Base-by-base conservation (phyloP, 2,888 invertebrate genomes). In the Drosophila villosipedis region DNA sequence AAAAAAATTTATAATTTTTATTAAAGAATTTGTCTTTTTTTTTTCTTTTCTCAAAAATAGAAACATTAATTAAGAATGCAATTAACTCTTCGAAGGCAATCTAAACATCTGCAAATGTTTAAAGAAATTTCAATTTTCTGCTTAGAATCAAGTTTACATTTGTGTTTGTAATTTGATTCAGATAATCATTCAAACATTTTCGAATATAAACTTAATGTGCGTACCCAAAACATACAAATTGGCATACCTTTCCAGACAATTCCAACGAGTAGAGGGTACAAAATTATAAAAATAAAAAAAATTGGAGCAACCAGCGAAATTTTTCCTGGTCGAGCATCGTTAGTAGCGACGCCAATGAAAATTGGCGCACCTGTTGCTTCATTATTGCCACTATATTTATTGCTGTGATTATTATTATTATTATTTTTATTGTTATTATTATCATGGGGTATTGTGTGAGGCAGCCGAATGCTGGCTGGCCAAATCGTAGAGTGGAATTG, bases 341-440 rank as follows among this genome's bases (percentile, higher is more conserved):
- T 74, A 52, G 60, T 16, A 35, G 33, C 62, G 63, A 43, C 64
- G 41, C 57, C 64, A 4, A 47, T 47, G 2, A 59, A 62, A 69
- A 69, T 62, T 69, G 65, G 35, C 22, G 66, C 60, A 70, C 31
- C 77, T 76, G 61, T 49, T 76, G 57, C 60, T 43, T 16, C 49
- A 73, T 68, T 72, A 64, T 59, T 37, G 28, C 28, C 50, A 39
- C 39, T n/a, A 41, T 28, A 53, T 57, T 50, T 31, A 41, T 41
- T 7, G 39, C 39, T 31, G 30, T 47, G 33, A 72, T 60, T 60
- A 63, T 58, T 54, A 68, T 65, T 66, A 67, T 37, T 39, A 39
- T 39, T 37, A 37, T 37, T 35, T 5, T 16, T 39, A 39, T 39
- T 37, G 14, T 37, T 37, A 12, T 37, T 28, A 19, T 55, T 55